phyloP scores from a whole-genome alignment of 2,888 invertebrate species.

The Eilema depressum region DNA sequence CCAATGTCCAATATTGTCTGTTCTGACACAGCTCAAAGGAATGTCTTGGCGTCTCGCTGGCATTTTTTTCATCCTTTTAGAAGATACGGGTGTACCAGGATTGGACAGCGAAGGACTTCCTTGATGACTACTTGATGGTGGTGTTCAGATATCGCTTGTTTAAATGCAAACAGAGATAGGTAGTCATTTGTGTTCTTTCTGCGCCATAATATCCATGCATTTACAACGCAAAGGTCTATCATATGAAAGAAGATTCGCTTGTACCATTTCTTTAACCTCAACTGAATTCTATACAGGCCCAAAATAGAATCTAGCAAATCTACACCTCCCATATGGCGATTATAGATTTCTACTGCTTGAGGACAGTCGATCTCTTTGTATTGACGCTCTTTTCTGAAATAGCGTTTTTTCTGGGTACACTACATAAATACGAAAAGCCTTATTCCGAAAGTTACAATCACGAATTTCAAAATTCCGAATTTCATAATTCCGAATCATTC shows the following conservation, averaged over 20 bases:
- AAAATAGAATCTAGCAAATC: conserved; percentile 5
- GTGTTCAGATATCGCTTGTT: not conserved
- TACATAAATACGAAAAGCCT: too few species aligned
- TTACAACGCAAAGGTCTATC: conserved; percentile 31
- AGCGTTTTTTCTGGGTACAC: too few species aligned
- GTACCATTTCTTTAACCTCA: conserved; percentile 11
- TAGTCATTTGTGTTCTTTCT: conserved; percentile 15
- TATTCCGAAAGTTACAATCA: too few species aligned
- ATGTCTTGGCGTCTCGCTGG: conserved; percentile 16
- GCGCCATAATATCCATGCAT: conserved; percentile 21
- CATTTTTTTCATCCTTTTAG: conserved; percentile 14
- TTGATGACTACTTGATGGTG: conserved; percentile 21
- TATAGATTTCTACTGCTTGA: not conserved
- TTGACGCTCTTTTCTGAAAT: not conserved
- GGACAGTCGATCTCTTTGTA: not conserved
- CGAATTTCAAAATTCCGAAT: too few species aligned
- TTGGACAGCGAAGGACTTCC: conserved; percentile 12
- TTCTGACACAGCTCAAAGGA: conserved; percentile 34
- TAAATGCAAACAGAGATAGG: not conserved
- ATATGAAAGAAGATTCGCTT: conserved; percentile 48
- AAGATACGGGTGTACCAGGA: conserved; percentile 7
- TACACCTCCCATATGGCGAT: conserved; percentile 8
- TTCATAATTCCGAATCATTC: too few species aligned
- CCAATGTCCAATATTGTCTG: conserved; percentile 49
- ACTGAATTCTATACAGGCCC: conserved; percentile 9